Base-by-base conservation (phyloP, 2,113 vertebrate genomes). In the Myxocyprinus asiaticus region DNA sequence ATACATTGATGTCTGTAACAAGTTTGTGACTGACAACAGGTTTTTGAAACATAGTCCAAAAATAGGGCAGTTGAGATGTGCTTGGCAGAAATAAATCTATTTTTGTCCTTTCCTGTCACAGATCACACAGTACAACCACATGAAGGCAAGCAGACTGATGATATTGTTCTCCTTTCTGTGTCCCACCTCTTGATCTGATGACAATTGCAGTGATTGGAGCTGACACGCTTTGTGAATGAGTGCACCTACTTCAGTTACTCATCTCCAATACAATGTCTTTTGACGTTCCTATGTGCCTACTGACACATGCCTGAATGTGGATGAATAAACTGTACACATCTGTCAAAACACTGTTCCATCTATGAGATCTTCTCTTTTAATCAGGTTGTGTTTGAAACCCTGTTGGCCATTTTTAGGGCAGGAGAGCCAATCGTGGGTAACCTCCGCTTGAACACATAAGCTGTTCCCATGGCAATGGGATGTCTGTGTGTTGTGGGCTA, bases 221-320 rank as follows among this genome's bases (percentile, higher is more conserved):
- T 68, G 69, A 82, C 75, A 73, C 3, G 48, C 64, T 63, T 59
- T 22, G 75, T 12, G 74, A 75, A 81, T 43, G 51, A 71, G 67
- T 9, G 51, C 70, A 64, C 62, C 42, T 59, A 73, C 61, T 72
- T 78, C 33, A 73, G 17, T 71, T 77, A 72, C 44, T 59, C 67
- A 55, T 66, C 12, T 53, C 56, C 17, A 56, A 48, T 33, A 62
- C 11, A 10, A 42, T 66, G 14, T 44, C 51, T 42, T 58, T 71
- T 77, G 43, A 66, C 51, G 58, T 33, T 74, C 10, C 10, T 1
- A 14, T 43, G 7, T 17, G 11, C 58, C 47, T 14, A 73, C 6
- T 17, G 43, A 62, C 44, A 17, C 48, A 70, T 4, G 4, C 22
- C 1, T 33, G 9, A 45, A 69, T 10, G 1, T 50, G 17, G 8